Evolutionary conservation across 2,888 invertebrate species (phyloP).

Genomic region (Phragmatobia fuliginosa): DNA sequence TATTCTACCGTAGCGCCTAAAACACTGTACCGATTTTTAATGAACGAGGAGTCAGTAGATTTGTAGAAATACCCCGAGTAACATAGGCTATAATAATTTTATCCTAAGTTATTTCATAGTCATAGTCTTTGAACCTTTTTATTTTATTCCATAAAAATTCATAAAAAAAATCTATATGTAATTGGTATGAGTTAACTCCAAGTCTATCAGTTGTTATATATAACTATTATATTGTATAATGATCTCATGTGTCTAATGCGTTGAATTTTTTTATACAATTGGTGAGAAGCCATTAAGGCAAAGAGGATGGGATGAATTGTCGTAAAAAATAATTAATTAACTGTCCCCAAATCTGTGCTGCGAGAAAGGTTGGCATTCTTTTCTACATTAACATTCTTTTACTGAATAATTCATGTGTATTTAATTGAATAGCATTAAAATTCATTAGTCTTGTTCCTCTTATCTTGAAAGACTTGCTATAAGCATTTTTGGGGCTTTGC

Average conservation of each 20-base stretch:
- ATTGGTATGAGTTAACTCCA: not conserved
- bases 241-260: constrained; percentile 17
- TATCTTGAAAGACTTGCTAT: constrained; percentile 50
- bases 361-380: constrained; percentile 74
- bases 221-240: not conserved
- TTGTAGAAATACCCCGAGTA: too few relatives aligned
- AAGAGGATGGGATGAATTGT: constrained; percentile 44
- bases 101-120: too few relatives aligned
- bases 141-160: too few relatives aligned
- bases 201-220: not conserved
- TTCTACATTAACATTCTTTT: constrained; percentile 76
- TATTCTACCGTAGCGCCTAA: too few relatives aligned
- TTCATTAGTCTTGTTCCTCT: constrained; percentile 70
- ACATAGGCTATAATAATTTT: too few relatives aligned
- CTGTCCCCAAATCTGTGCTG: constrained; percentile 66
- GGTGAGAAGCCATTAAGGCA: constrained; percentile 39
- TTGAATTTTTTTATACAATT: constrained; percentile 39
- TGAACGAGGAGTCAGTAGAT: too few relatives aligned
- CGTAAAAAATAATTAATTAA: constrained; percentile 74
- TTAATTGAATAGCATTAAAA: constrained; percentile 83
- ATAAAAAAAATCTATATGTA: too few relatives aligned
- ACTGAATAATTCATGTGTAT: constrained; percentile 83
- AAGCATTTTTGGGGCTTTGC: constrained; percentile 53
- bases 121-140: too few relatives aligned
- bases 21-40: too few relatives aligned